Evolutionary conservation across 2,888 invertebrate species (phyloP).

Genomic region (Drosophila ustulata): DNA sequence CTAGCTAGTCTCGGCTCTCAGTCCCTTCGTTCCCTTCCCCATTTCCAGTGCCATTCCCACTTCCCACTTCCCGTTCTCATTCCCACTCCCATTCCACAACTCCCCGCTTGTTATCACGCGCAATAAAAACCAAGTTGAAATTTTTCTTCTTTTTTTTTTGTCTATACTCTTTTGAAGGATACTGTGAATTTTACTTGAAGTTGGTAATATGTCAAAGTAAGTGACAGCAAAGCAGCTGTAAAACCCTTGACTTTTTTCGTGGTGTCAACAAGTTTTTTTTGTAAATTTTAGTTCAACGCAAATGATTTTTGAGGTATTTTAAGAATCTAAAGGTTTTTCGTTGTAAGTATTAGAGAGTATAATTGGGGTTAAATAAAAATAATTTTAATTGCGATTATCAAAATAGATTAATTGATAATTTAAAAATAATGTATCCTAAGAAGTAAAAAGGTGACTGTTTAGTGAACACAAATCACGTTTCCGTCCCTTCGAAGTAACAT

Average conservation of each 20-base stretch:
- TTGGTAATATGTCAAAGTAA: slow-evolving; percentile 48
- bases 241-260: slow-evolving; percentile 3
- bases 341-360: background rate
- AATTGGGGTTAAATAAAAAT: no score
- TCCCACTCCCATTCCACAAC: slow-evolving; percentile 44
- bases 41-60: slow-evolving; percentile 2
- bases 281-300: slow-evolving; percentile 1
- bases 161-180: slow-evolving; percentile 48
- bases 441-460: background rate
- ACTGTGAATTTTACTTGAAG: slow-evolving; percentile 35
- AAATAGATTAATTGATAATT: no score
- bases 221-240: slow-evolving; percentile 25
- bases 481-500: background rate
- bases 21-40: background rate
- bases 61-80: slow-evolving; percentile 2
- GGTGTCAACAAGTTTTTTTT: background rate
- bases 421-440: no score
- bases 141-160: slow-evolving; percentile 33
- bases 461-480: background rate
- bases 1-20: slow-evolving; percentile 12
- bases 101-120: slow-evolving; percentile 75
- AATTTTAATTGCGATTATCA: no score
- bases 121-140: slow-evolving; percentile 73
- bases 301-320: background rate
- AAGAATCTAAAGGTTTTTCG: background rate